phyloP scores from a whole-genome alignment of 2,797 vertebrate species.

The Numenius phaeopus region DNA sequence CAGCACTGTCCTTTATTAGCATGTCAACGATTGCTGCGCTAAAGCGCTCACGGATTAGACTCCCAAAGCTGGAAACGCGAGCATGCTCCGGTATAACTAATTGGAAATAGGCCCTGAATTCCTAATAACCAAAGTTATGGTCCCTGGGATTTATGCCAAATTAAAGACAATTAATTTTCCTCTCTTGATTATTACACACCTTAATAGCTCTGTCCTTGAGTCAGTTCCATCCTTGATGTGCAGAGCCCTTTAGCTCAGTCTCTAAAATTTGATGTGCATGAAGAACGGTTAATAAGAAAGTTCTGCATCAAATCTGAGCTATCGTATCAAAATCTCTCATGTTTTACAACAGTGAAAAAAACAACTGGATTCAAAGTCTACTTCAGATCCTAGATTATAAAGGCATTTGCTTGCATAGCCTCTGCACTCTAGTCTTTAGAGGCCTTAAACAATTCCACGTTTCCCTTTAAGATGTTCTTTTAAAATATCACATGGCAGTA shows the following conservation, averaged over 20 bases:
- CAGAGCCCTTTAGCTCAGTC: conserved; percentile 59
- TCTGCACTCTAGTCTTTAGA: conserved; percentile 65
- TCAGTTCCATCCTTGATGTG: conserved; percentile 68
- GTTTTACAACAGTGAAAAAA: conserved; percentile 60
- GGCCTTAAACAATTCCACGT: conserved; percentile 62
- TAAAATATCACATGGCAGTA: conserved; percentile 51
- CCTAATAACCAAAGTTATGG: conserved; percentile 68
- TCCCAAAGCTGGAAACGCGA: not conserved
- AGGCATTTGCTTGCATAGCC: conserved; percentile 42
- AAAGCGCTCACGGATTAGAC: not conserved
- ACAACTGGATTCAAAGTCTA: conserved; percentile 58
- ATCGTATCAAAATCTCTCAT: conserved; percentile 49
- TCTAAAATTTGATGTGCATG: conserved; percentile 69
- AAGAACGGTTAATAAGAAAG: conserved; percentile 69
- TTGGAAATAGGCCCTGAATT: conserved; percentile 74
- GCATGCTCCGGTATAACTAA: conserved; percentile 36
- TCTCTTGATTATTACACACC: conserved; percentile 77
- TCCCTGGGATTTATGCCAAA: conserved; percentile 80
- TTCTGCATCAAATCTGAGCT: conserved; percentile 49
- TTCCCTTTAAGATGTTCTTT: conserved; percentile 66
- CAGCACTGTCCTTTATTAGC: conserved; percentile 10
- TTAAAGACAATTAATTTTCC: conserved; percentile 83
- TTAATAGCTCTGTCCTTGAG: conserved; percentile 80
- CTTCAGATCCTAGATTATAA: conserved; percentile 68
- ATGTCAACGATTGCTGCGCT: not conserved